Conservation (phyloP, 2,888 invertebrate genomes). For the Opisthograptis luteolata region DNA sequence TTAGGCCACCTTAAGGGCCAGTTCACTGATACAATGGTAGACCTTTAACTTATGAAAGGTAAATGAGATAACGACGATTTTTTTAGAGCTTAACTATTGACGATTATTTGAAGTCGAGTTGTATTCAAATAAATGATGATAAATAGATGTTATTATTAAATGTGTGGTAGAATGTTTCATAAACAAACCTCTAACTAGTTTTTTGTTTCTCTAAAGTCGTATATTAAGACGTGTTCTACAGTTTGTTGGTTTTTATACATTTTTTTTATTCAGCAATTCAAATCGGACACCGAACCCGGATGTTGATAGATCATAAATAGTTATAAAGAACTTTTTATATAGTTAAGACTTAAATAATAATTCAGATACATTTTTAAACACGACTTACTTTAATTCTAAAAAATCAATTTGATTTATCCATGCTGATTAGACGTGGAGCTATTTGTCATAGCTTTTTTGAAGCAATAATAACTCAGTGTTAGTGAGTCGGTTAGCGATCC, state of each 20-base stretch:
- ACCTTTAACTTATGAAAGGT: no score
- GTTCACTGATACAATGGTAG: no score
- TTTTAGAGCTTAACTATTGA: background rate
- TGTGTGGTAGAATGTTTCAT: background rate
- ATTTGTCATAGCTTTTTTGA: no score
- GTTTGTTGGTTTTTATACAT: background rate
- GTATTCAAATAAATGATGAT: background rate
- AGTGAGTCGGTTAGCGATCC: no score
- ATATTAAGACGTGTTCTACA: background rate
- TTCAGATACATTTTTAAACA: background rate
- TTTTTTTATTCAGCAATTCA: conserved; percentile 1
- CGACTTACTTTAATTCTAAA: no score
- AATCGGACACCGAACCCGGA: conserved; percentile 21
- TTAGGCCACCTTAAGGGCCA: no score
- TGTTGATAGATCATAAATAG: conserved; percentile 1
- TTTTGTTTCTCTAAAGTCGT: background rate
- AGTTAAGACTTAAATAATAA: background rate
- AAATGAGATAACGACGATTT: no score
- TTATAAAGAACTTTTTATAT: background rate
- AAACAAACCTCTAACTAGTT: conserved; percentile 1
- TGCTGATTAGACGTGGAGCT: no score
- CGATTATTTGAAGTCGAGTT: background rate
- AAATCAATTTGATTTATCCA: no score
- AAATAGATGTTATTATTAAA: background rate
- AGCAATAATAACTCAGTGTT: no score